A percentile compares a stretch with the other conserved stretches of the same genome.
phyloP scores from a whole-genome alignment of 2,888 invertebrate genomes.

The Dascillus cervinus region DNA sequence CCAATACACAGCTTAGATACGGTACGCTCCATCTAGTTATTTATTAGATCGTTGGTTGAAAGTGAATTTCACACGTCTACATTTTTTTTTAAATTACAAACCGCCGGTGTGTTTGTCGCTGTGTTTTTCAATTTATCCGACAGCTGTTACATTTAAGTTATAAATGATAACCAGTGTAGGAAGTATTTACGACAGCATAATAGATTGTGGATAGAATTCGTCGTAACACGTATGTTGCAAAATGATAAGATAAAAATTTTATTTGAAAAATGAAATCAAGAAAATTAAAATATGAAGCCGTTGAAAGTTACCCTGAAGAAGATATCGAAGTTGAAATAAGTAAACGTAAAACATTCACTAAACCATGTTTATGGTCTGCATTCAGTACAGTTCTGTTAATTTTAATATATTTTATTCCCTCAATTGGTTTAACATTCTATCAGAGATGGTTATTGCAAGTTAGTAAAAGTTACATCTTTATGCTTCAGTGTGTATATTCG shows the following conservation, averaged over 20 bases:
- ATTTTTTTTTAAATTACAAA: no score
- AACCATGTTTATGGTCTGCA: conserved; percentile 36
- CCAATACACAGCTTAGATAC: no score
- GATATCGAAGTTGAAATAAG: conserved; percentile 32
- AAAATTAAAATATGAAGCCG: conserved; percentile 29
- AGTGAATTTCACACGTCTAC: no score
- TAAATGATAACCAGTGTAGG: conserved; percentile 11
- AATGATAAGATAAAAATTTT: conserved; percentile 9
- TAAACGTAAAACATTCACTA: conserved; percentile 29
- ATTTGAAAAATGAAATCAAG: conserved; percentile 7
- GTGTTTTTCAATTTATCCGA: no score
- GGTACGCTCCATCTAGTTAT: no score
- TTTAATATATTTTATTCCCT: conserved; percentile 79
- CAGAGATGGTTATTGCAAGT: conserved; percentile 89
- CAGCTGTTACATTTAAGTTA: conserved; percentile 4
- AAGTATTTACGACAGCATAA: conserved; percentile 11
- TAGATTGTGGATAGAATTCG: no score
- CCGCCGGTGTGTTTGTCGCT: no score
- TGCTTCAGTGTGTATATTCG: not conserved
- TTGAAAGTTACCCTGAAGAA: conserved; percentile 20
- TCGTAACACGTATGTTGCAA: not conserved
- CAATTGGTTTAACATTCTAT: conserved; percentile 94
- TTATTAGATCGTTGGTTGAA: no score
- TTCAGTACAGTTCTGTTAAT: conserved; percentile 51
- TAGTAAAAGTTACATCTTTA: conserved; percentile 30